These are phyloP conservation scores for Coturnix japonica DNA, from an alignment of 2,113 vertebrate genomes.

Conservation along the genomic window DNA sequence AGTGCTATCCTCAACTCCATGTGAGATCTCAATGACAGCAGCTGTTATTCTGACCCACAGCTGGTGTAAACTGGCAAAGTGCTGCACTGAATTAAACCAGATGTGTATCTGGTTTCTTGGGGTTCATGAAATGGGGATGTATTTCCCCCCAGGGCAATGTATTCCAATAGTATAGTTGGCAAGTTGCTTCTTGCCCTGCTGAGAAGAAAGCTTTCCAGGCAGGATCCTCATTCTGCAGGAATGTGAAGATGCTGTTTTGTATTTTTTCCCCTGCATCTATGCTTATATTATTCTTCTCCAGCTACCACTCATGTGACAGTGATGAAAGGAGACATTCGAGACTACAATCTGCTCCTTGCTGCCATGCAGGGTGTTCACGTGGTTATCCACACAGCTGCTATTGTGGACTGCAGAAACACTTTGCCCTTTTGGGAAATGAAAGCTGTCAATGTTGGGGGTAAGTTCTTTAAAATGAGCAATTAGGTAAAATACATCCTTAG, in stretches of 20 bases:
- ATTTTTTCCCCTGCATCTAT: neutral
- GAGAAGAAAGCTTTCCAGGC: neutral
- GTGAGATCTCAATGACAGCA: neutral
- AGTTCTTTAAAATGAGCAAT: neutral
- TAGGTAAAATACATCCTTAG: neutral
- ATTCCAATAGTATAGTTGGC: accelerated
- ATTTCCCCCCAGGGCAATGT: neutral
- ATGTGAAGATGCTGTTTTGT: neutral
- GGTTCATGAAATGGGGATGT: neutral
- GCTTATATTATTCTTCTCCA: neutral
- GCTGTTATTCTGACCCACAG: neutral
- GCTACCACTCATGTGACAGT: conserved; percentile 14
- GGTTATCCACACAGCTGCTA: conserved; percentile 31
- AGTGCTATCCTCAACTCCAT: accelerated
- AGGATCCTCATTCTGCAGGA: neutral
- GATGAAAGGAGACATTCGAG: conserved; percentile 27
- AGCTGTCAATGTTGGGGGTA: conserved; percentile 16
- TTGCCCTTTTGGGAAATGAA: neutral
- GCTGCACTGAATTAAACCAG: neutral
- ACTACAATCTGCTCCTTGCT: neutral
- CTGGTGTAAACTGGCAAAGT: neutral
- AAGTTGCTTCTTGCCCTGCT: neutral
- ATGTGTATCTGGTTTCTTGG: neutral
- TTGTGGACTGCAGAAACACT: neutral
- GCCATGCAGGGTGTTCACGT: neutral